Evolutionary conservation across 2,113 vertebrate species (phyloP).

Genomic region (Tursiops truncatus): DNA sequence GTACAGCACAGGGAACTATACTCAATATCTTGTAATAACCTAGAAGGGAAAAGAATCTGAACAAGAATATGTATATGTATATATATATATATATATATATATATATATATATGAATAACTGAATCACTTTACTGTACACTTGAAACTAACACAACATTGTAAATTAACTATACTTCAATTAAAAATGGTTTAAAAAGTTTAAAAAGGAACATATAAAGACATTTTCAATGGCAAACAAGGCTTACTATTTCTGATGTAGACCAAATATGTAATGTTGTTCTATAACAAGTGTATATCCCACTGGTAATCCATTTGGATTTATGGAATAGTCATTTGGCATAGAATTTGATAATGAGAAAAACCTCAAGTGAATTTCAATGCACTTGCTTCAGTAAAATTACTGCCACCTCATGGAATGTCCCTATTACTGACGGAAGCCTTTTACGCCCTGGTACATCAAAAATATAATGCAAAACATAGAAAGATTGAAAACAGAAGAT

Average conservation of each 20-base stretch:
- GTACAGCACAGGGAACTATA: not conserved
- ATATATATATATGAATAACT: not conserved
- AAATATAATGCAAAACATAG: not conserved
- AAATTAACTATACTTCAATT: not conserved
- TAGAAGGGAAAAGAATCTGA: not conserved
- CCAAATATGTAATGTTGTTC: not conserved
- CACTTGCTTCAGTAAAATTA: not conserved
- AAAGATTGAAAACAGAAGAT: not conserved
- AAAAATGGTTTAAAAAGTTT: not conserved
- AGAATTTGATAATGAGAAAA: not conserved
- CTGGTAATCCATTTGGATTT: not conserved
- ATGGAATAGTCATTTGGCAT: not conserved
- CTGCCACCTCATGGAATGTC: not conserved
- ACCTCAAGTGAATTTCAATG: not conserved
- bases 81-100: too few species aligned
- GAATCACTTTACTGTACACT: not conserved
- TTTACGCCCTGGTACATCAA: not conserved
- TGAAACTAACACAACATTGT: not conserved
- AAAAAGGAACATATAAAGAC: not conserved
- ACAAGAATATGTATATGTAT: fast-evolving
- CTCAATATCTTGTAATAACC: not conserved
- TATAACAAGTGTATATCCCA: not conserved
- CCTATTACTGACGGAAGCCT: not conserved
- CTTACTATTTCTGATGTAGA: not conserved
- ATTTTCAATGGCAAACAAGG: not conserved